Conservation (phyloP, 2,888 invertebrate species). For the Mystacides longicornis region DNA sequence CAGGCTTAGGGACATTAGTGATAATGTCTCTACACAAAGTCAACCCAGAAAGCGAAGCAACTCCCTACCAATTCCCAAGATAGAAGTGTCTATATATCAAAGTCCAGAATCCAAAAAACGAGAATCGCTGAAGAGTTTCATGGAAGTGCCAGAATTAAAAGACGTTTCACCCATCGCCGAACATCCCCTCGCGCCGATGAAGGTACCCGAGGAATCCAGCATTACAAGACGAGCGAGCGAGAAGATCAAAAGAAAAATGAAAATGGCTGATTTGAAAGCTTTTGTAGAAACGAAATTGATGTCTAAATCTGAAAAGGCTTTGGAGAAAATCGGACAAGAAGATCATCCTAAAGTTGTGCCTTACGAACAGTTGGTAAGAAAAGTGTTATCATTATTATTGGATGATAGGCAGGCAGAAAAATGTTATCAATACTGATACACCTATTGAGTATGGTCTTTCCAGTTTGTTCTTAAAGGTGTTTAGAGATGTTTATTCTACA, state of each 20-base stretch:
- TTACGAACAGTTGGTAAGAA: conserved; percentile 59
- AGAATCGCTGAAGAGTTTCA: conserved; percentile 63
- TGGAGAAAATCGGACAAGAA: conserved; percentile 82
- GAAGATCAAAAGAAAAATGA: conserved; percentile 77
- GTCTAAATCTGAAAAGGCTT: conserved; percentile 84
- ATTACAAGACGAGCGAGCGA: conserved; percentile 65
- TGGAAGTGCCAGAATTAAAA: conserved; percentile 68
- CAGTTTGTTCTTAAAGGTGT: no score
- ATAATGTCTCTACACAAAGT: conserved; percentile 69
- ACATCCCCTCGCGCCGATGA: conserved; percentile 35
- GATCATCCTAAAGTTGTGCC: conserved; percentile 48
- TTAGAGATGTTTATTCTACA: no score
- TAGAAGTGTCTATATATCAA: conserved; percentile 80
- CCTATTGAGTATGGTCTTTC: no score
- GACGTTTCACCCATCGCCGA: conserved; percentile 59
- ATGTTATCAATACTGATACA: no score
- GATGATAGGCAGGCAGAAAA: no score
- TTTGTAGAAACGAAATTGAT: conserved; percentile 88
- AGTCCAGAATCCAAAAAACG: conserved; percentile 62
- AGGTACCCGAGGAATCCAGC: conserved; percentile 36
- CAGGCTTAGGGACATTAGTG: conserved; percentile 80
- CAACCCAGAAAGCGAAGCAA: conserved; percentile 83
- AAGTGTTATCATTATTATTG: neutral
- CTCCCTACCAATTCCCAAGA: conserved; percentile 89
- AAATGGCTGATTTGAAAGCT: conserved; percentile 85